These are phyloP conservation scores for Stichodactyla mertensii DNA, from an alignment of 64 coral and sea anemone species.

Conservation along the genomic window DNA sequence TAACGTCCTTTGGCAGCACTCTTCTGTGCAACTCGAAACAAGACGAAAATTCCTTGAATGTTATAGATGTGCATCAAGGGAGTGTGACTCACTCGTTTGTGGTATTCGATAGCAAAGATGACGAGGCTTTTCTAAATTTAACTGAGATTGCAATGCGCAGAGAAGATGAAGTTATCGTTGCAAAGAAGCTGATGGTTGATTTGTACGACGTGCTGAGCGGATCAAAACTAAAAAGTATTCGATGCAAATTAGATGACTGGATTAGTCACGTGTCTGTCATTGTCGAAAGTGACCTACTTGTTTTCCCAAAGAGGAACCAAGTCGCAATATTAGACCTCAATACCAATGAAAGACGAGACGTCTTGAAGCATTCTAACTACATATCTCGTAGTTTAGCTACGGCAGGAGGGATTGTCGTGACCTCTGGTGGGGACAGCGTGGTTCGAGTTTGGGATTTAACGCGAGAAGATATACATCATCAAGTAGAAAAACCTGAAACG, in stretches of 20 bases:
- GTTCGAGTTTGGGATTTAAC: constrained; percentile 80
- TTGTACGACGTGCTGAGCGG: constrained; percentile 54
- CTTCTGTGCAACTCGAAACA: constrained; percentile 67
- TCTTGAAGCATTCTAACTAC: constrained; percentile 63
- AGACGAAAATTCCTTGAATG: constrained; percentile 61
- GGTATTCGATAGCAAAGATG: constrained; percentile 62
- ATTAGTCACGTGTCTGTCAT: constrained; percentile 53
- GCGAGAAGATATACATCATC: constrained; percentile 42
- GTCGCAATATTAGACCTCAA: constrained; percentile 51
- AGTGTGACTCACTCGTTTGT: constrained; percentile 47
- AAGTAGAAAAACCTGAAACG: constrained; percentile 53
- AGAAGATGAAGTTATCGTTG: constrained; percentile 60
- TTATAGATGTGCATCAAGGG: constrained; percentile 37
- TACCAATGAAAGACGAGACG: constrained; percentile 57
- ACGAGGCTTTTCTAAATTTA: constrained; percentile 75
- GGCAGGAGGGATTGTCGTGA: constrained; percentile 48
- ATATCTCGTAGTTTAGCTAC: constrained; percentile 44
- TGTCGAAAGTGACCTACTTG: constrained; percentile 21
- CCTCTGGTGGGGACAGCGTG: constrained; percentile 69
- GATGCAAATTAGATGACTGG: constrained; percentile 79
- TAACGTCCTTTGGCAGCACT: constrained; percentile 28
- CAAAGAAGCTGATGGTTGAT: constrained; percentile 80
- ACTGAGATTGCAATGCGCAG: constrained; percentile 71
- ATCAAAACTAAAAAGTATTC: constrained; percentile 34
- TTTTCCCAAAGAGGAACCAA: constrained; percentile 72